These are phyloP conservation scores for Tolmerus cingulatus DNA, from an alignment of 2,888 invertebrate genomes.

Conservation along the genomic window DNA sequence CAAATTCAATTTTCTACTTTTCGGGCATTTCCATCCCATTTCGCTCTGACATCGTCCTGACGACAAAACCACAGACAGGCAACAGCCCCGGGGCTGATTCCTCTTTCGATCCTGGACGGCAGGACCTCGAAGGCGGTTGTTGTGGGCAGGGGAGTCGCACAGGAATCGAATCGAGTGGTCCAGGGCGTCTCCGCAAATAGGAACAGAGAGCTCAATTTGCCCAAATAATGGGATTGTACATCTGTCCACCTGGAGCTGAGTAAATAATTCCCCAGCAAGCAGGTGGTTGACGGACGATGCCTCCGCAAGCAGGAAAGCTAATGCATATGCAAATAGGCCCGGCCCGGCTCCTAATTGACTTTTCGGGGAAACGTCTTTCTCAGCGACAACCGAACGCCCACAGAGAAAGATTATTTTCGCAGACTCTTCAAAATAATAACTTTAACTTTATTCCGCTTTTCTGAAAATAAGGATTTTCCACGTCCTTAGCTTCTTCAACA, in stretches of 20 bases:
- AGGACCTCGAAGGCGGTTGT: background rate
- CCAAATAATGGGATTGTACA: background rate
- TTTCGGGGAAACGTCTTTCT: background rate
- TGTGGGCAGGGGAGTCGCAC: background rate
- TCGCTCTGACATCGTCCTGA: background rate
- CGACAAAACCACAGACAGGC: background rate
- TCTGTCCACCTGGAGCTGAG: background rate
- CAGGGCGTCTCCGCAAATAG: background rate
- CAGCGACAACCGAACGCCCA: background rate
- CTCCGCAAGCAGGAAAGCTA: conserved; percentile 5
- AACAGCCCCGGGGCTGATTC: background rate
- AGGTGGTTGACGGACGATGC: background rate
- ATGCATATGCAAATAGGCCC: conserved; percentile 24
- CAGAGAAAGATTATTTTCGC: background rate
- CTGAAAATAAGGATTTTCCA: background rate
- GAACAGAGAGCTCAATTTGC: background rate
- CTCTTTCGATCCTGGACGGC: background rate
- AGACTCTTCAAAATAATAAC: background rate
- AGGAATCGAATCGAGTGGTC: conserved; percentile 16
- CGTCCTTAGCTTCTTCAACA: too few species aligned
- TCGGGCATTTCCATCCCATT: background rate
- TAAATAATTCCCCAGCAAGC: background rate
- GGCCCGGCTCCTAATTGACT: conserved; percentile 36
- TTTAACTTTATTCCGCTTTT: background rate
- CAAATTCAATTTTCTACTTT: background rate